Conservation (phyloP, 2,113 vertebrate species). For the Platichthys flesus region DNA sequence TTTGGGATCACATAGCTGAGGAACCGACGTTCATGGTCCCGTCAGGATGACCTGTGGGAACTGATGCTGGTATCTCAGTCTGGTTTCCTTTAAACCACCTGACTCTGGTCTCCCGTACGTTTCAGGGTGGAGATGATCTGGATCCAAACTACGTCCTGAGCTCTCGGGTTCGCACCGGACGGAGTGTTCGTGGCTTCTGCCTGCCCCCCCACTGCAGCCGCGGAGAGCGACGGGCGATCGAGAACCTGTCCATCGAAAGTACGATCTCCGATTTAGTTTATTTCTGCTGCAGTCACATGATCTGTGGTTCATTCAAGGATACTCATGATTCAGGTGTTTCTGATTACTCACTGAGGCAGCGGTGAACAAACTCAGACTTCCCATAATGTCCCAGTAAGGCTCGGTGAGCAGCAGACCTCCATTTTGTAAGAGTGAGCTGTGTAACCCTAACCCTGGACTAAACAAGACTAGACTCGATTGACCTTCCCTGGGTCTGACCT, state of each 20-base stretch:
- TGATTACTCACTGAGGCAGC: background rate
- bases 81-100: background rate
- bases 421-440: slow-evolving; percentile 23
- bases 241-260: slow-evolving; percentile 92
- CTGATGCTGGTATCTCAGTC: background rate
- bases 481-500: slow-evolving; percentile 10
- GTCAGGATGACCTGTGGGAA: too few relatives aligned
- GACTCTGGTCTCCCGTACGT: background rate
- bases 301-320: slow-evolving; percentile 6
- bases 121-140: slow-evolving; percentile 93
- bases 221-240: slow-evolving; percentile 91
- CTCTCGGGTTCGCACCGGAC: slow-evolving; percentile 93
- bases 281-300: background rate
- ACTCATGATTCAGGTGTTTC: background rate
- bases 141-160: slow-evolving; percentile 95
- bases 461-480: background rate
- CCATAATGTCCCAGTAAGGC: slow-evolving; percentile 53
- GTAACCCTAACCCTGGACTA: background rate
- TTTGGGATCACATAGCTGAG: too few relatives aligned
- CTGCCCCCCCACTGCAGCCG: slow-evolving; percentile 96
- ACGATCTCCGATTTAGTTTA: slow-evolving; percentile 28
- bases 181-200: slow-evolving; percentile 93
- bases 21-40: too few relatives aligned
- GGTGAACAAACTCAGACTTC: slow-evolving; percentile 40
- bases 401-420: slow-evolving; percentile 31